Base-by-base conservation (phyloP, 2,888 invertebrate species). In the Orchestes rusci region DNA sequence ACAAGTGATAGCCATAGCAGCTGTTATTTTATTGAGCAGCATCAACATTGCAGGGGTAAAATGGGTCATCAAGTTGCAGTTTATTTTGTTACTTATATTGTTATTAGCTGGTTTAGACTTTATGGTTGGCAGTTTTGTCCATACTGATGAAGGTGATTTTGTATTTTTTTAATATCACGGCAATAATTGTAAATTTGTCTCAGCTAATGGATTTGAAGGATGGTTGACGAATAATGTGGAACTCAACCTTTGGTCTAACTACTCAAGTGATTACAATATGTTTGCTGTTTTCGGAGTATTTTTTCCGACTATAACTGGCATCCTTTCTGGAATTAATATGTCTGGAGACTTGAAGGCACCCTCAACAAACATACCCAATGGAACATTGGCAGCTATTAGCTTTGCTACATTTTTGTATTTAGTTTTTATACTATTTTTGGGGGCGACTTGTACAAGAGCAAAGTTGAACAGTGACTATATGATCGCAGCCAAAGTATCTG, bases 291-390 rank as follows among this genome's bases (percentile, higher is more conserved):
- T 96, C 69, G 96, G 96, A 19, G 90, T 97, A 2, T 96, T 96
- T 70, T 97, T 97, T 66, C 95, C 96, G 10, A 94, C 96, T 1
- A 90, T 96, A 17, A 95, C 96, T 34, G 97, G 97, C 12, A 89
- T 97, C 51, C 72, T 97, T 54, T 92, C 96, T 4, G 97, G 97
- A 20, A 95, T 97, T 57, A 97, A 97, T 65, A 97, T 97, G 96
- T 93, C 94, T 63, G 95, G 95, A 10, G 96, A 97, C 68, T 75
- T 97, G 43, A 79, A 83, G 56, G 85, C 93, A 56, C 96, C 96
- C 2, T 87, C 90, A 3, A 79, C 80, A 30, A 91, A 93, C 67
- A 96, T 96, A 62, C 95, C 96, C 1, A 86, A 88, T 68, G 96
- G 96, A 10, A 93, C 95, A 2, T 69, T 97, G 40, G 87, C 93